Evolutionary conservation across 2,888 invertebrate genomes (phyloP).

Genomic region (Athalia cordata): DNA sequence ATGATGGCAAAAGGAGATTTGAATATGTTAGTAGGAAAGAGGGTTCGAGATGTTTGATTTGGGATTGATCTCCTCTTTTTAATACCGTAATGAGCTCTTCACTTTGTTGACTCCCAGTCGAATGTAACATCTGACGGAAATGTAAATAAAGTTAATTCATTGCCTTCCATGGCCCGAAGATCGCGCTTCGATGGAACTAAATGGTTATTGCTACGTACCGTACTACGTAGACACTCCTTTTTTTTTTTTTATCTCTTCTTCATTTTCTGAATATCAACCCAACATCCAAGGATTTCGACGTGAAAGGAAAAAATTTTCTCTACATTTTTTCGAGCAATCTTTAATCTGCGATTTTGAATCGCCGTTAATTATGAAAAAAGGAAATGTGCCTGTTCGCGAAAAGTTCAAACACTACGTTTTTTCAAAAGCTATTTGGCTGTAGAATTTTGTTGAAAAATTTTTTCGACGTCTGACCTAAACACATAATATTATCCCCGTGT

Average conservation of each 20-base stretch:
- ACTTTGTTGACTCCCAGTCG: slow-evolving; percentile 41
- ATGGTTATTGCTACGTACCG: slow-evolving; percentile 37
- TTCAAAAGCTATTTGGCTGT: background rate
- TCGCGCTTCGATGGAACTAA: slow-evolving; percentile 33
- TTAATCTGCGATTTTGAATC: background rate
- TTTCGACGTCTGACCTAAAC: slow-evolving; percentile 46
- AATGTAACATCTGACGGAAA: slow-evolving; percentile 45
- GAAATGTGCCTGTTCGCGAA: no score
- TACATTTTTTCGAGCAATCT: background rate
- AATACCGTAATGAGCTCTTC: slow-evolving; percentile 46
- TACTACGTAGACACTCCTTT: background rate
- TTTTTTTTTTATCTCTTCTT: slow-evolving; percentile 1
- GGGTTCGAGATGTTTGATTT: slow-evolving; percentile 44
- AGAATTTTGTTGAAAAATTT: slow-evolving; percentile 31
- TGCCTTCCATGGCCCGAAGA: background rate
- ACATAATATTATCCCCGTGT: slow-evolving; percentile 51
- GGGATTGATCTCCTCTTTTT: slow-evolving; percentile 45
- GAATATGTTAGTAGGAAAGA: slow-evolving; percentile 44
- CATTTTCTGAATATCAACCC: background rate
- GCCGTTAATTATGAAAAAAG: no score
- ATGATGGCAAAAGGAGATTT: slow-evolving; percentile 42
- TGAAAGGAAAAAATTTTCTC: background rate
- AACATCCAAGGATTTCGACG: background rate
- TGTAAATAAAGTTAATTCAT: slow-evolving; percentile 46
- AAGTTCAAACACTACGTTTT: no score